Percentiles rank a stretch among this genome's conserved stretches.
phyloP scores from a whole-genome alignment of 2,888 invertebrate genomes.

The Penaeus monodon region DNA sequence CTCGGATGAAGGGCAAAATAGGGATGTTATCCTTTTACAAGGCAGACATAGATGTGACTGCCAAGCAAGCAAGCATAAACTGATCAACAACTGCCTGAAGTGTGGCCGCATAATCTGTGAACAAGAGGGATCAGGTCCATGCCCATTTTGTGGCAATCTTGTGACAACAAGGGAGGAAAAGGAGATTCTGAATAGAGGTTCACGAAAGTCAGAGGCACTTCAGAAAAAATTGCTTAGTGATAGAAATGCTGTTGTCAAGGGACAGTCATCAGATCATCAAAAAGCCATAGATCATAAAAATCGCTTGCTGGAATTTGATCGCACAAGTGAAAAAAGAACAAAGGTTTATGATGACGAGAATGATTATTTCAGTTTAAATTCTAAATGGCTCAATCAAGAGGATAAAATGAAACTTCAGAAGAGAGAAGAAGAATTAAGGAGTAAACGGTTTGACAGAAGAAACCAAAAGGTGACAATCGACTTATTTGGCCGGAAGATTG shows the following conservation, averaged over 20 bases:
- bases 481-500: conserved; percentile 76
- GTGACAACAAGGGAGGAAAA: conserved; percentile 85
- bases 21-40: conserved; percentile 59
- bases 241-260: conserved; percentile 71
- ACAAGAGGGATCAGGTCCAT: conserved; percentile 96
- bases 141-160: conserved; percentile 89
- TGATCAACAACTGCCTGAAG: conserved; percentile 91
- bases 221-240: conserved; percentile 77
- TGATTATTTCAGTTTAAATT: conserved; percentile 86
- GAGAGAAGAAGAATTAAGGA: conserved; percentile 78
- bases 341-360: conserved; percentile 92
- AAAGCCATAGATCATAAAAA: conserved; percentile 84
- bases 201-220: conserved; percentile 79
- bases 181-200: conserved; percentile 76
- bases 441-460: conserved; percentile 78
- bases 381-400: conserved; percentile 83
- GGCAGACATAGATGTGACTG: conserved; percentile 92
- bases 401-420: conserved; percentile 79
- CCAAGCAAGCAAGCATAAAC: conserved; percentile 88
- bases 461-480: conserved; percentile 82
- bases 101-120: conserved; percentile 90
- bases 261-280: conserved; percentile 69
- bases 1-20: conserved; percentile 58
- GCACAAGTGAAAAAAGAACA: conserved; percentile 79
- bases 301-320: conserved; percentile 85